Conservation (phyloP, 92 coral and sea anemone species). For the Montipora capitata region DNA sequence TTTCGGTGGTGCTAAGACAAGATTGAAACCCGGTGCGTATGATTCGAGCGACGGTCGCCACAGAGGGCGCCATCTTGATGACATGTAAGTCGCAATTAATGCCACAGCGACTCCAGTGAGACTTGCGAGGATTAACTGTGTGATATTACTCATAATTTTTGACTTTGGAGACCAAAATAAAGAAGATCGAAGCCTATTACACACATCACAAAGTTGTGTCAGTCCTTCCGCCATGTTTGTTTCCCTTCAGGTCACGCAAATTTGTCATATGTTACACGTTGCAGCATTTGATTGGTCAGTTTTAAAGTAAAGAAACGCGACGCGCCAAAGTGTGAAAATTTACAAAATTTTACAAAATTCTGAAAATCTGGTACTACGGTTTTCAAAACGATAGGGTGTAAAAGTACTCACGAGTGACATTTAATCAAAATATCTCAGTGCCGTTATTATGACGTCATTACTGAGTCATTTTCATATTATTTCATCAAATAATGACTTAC, state of each 20-base stretch:
- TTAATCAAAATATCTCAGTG: too few species aligned
- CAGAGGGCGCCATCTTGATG: conserved; percentile 75
- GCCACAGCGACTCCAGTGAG: conserved; percentile 89
- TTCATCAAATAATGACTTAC: too few species aligned
- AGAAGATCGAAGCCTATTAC: conserved; percentile 82
- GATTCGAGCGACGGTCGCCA: conserved; percentile 80
- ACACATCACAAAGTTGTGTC: conserved; percentile 84
- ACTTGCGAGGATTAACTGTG: conserved; percentile 82
- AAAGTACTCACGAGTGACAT: too few species aligned
- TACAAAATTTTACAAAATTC: too few species aligned
- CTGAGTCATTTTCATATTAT: too few species aligned
- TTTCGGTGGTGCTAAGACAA: conserved; percentile 80
- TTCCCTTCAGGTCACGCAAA: conserved; percentile 19
- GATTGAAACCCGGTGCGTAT: conserved; percentile 81
- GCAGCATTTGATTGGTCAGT: conserved; percentile 81
- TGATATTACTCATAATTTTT: conserved; percentile 68
- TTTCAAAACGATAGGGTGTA: too few species aligned
- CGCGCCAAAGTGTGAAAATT: conserved; percentile 31
- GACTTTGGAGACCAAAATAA: conserved; percentile 37
- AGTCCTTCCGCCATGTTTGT: conserved; percentile 95
- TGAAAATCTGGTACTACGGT: too few species aligned
- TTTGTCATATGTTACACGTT: conserved; percentile 74
- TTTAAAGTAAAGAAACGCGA: background rate
- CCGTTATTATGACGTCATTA: too few species aligned
- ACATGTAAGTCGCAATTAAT: conserved; percentile 83